Evolutionary conservation across 2,113 vertebrate species (phyloP).

Genomic region (Xiphophorus maculatus): DNA sequence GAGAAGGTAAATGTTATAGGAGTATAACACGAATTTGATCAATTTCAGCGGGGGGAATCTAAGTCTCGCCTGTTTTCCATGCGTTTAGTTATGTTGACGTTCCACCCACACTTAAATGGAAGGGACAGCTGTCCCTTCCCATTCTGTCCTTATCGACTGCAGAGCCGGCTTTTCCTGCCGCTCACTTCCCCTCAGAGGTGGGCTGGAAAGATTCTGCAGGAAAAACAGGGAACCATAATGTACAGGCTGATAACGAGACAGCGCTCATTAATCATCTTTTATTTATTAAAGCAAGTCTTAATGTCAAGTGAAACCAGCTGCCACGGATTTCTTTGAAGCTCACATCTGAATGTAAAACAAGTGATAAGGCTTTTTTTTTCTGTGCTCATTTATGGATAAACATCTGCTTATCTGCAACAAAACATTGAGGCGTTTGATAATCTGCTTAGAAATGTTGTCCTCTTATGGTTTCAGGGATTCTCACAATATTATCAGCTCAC

Average conservation of each 20-base stretch:
- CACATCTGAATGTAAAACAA: background rate
- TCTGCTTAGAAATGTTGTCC: no score
- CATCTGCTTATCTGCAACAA: background rate
- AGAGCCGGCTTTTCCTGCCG: conserved; percentile 22
- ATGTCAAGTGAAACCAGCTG: conserved; percentile 35
- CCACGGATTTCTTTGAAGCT: conserved; percentile 20
- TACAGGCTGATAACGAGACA: conserved; percentile 28
- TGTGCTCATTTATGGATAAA: background rate
- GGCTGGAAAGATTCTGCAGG: conserved; percentile 43
- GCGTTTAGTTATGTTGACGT: background rate
- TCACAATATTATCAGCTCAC: no score
- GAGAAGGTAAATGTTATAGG: background rate
- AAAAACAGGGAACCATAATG: conserved; percentile 13
- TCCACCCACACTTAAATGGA: conserved; percentile 25
- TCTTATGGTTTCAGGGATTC: no score
- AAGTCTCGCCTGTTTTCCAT: background rate
- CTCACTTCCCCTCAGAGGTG: conserved; percentile 43
- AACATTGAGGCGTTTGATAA: background rate
- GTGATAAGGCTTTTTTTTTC: background rate
- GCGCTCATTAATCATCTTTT: conserved; percentile 12
- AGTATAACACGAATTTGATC: background rate
- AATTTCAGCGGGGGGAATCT: background rate
- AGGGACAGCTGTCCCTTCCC: conserved; percentile 41
- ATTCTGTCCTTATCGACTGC: conserved; percentile 12
- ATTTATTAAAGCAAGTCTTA: conserved; percentile 6